phyloP scores from a whole-genome alignment of 2,888 invertebrate species.

The Yponomeuta plumbellus region DNA sequence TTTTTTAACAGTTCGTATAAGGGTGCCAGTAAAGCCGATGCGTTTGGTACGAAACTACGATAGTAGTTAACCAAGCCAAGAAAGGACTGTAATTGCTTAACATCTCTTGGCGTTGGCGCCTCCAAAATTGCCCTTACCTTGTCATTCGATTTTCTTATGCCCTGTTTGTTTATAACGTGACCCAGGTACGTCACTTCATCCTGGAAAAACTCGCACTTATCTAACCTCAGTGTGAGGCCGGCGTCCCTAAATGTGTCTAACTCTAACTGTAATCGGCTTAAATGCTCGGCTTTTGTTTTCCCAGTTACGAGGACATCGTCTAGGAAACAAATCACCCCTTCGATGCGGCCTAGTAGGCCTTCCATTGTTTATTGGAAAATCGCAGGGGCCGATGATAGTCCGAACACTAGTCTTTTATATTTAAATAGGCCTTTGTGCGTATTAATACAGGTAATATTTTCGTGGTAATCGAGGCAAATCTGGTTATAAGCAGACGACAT shows the following conservation, averaged over 20 bases:
- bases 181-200: slow-evolving; percentile 1
- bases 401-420: slow-evolving; percentile 10
- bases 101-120: not conserved
- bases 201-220: not conserved
- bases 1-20: not conserved
- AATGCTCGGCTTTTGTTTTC: not conserved
- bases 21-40: not conserved
- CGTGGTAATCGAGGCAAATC: not conserved
- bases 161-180: not conserved
- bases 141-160: not conserved
- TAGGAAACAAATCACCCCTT: not conserved
- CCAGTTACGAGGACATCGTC: slow-evolving; percentile 2
- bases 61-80: not conserved
- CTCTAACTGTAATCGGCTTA: not conserved
- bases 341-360: slow-evolving; percentile 10
- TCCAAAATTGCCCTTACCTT: not conserved
- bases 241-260: not conserved
- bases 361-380: slow-evolving; percentile 19
- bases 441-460: not conserved
- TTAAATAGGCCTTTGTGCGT: slow-evolving; percentile 9
- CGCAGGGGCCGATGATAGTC: not conserved
- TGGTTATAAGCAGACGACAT: slow-evolving; percentile 5
- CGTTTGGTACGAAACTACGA: not conserved
- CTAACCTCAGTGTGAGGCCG: not conserved
- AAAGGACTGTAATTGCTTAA: not conserved